phyloP scores from a whole-genome alignment of 2,797 vertebrate genomes.

The Chelon labrosus region DNA sequence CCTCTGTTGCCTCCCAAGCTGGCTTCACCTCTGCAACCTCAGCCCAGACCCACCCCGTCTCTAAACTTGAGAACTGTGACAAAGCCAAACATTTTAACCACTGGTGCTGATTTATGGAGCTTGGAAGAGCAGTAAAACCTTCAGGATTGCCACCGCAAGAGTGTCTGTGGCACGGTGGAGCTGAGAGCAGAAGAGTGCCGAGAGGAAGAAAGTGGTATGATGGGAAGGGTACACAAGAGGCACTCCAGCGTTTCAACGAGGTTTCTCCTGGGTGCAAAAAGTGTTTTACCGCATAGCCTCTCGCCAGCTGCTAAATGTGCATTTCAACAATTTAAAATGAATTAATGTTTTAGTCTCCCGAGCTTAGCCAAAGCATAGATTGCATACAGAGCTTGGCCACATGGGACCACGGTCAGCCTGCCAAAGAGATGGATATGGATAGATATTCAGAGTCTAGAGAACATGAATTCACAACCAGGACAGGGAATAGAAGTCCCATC shows the following conservation, averaged over 20 bases:
- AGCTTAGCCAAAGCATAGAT: constrained; percentile 61
- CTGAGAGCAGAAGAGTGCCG: constrained; percentile 22
- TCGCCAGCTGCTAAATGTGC: constrained; percentile 67
- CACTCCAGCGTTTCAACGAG: constrained; percentile 55
- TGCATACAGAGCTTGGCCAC: constrained; percentile 68
- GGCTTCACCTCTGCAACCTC: constrained; percentile 69
- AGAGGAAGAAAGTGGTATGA: constrained; percentile 49
- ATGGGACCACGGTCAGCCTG: constrained; percentile 68
- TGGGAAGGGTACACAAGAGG: constrained; percentile 54
- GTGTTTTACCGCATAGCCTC: constrained; percentile 56
- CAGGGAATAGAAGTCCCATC: constrained; percentile 83
- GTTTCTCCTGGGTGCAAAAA: constrained; percentile 59
- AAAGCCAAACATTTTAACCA: constrained; percentile 80
- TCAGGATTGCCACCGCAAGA: constrained; percentile 64
- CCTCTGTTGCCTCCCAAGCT: constrained; percentile 55
- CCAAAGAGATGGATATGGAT: constrained; percentile 78
- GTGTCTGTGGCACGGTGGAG: constrained; percentile 40
- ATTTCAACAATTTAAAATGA: constrained; percentile 68
- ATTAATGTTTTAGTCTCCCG: constrained; percentile 62
- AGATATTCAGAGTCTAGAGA: constrained; percentile 77
- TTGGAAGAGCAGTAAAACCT: constrained; percentile 72
- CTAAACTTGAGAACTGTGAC: constrained; percentile 82
- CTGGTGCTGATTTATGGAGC: constrained; percentile 79
- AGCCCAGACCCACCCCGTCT: constrained; percentile 53
- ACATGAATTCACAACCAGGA: constrained; percentile 84